Conservation (phyloP, 2,113 vertebrate species). For the Notiomystis cincta region DNA sequence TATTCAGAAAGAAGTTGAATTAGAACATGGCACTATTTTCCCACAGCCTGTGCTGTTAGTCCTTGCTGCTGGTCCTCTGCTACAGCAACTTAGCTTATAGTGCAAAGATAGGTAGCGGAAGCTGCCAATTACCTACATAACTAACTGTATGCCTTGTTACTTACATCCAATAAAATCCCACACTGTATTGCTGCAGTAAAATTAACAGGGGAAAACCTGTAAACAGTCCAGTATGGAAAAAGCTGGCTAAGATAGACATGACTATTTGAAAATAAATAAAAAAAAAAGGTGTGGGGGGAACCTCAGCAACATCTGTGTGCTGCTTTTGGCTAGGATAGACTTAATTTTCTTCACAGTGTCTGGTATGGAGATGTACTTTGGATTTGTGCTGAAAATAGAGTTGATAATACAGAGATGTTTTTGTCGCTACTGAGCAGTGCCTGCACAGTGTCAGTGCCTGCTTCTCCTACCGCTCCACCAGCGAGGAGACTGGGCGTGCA, state of each 20-base stretch:
- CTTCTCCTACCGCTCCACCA: no score
- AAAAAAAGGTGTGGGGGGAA: neutral
- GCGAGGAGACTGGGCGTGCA: rapidly evolving
- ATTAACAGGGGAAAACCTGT: rapidly evolving
- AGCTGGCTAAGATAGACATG: neutral
- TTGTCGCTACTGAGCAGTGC: neutral
- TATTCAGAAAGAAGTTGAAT: neutral
- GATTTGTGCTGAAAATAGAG: neutral
- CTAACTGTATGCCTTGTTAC: neutral
- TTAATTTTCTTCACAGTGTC: neutral
- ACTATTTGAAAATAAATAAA: no score
- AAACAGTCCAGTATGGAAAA: neutral
- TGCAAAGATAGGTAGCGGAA: neutral
- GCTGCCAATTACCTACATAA: neutral
- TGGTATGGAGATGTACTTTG: neutral
- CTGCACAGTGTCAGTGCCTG: neutral
- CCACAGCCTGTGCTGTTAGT: neutral
- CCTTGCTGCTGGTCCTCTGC: neutral
- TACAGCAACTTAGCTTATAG: neutral
- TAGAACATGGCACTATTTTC: neutral
- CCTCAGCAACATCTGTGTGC: neutral
- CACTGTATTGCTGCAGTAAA: neutral
- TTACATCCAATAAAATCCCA: neutral
- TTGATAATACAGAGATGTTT: neutral
- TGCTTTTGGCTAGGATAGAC: neutral